Evolutionary conservation across 1,140 invertebrate species (phyloP).

Genomic region (Caerostris extrusa): DNA sequence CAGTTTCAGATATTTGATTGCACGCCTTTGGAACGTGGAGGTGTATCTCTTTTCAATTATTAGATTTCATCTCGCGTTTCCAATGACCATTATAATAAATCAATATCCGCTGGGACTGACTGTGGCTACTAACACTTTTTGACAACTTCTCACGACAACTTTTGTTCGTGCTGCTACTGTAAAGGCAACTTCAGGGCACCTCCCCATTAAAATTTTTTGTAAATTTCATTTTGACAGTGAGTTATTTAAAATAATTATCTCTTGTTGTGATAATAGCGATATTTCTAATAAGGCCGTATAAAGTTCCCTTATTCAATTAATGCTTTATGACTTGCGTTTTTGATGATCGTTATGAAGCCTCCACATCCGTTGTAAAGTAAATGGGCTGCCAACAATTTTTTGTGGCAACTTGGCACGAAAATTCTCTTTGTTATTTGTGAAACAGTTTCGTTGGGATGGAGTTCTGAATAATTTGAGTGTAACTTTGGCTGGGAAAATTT

Average conservation of each 20-base stretch:
- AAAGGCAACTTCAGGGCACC: neutral
- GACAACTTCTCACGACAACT: neutral
- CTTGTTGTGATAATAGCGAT: neutral
- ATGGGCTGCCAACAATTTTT: neutral
- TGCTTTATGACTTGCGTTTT: neutral
- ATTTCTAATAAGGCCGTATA: neutral
- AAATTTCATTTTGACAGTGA: no score
- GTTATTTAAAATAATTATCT: neutral
- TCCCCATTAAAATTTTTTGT: no score
- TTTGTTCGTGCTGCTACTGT: neutral
- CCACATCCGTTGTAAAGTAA: neutral
- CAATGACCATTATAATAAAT: constrained; percentile 46
- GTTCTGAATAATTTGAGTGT: no score
- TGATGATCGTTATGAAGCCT: neutral
- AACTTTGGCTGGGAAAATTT: no score
- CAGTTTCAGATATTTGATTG: constrained; percentile 48
- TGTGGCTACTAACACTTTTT: neutral
- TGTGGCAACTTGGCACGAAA: constrained; percentile 5
- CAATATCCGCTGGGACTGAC: constrained; percentile 31
- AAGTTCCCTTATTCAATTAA: constrained; percentile 3
- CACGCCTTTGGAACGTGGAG: constrained; percentile 28
- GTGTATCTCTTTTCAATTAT: constrained; percentile 56
- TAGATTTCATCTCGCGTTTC: constrained; percentile 26
- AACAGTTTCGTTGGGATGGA: no score
- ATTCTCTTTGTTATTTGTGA: neutral